Evolutionary conservation across 2,888 invertebrate species (phyloP).

Genomic region (Chromoteleia sp.): DNA sequence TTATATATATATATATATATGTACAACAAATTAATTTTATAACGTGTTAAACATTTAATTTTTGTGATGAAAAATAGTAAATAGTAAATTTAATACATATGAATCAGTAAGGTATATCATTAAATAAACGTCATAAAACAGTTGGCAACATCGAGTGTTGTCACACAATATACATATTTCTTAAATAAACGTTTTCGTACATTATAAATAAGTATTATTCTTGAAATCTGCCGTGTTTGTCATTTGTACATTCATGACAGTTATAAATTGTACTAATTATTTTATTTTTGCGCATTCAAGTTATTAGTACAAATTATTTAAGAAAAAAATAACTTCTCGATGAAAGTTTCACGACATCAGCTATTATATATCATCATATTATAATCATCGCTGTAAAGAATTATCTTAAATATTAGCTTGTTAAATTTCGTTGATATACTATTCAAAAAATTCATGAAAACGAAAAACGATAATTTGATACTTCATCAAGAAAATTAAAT

Average conservation of each 20-base stretch:
- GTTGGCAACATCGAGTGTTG: constrained; percentile 16
- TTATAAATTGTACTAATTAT: constrained; percentile 3
- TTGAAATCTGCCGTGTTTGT: constrained; percentile 3
- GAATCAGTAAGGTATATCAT: background rate
- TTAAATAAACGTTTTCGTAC: constrained; percentile 14
- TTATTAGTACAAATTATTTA: background rate
- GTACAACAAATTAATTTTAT: no score
- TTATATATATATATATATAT: no score
- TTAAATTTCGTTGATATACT: no score
- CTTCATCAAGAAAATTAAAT: no score
- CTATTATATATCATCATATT: no score
- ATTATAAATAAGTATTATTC: constrained; percentile 23
- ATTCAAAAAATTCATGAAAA: no score
- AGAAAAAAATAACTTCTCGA: background rate
- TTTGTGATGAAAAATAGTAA: background rate
- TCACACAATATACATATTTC: constrained; percentile 20
- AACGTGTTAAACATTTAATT: no score
- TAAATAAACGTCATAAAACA: constrained; percentile 23
- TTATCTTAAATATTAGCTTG: no score
- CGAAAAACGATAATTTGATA: no score
- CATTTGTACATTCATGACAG: constrained; percentile 10
- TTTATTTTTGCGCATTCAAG: background rate
- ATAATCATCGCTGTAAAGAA: no score
- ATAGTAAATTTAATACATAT: background rate
- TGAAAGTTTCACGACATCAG: background rate